A percentile compares a stretch with the other conserved stretches of the same genome.
phyloP scores from a whole-genome alignment of 2,113 vertebrate genomes.

The Orcinus orca region DNA sequence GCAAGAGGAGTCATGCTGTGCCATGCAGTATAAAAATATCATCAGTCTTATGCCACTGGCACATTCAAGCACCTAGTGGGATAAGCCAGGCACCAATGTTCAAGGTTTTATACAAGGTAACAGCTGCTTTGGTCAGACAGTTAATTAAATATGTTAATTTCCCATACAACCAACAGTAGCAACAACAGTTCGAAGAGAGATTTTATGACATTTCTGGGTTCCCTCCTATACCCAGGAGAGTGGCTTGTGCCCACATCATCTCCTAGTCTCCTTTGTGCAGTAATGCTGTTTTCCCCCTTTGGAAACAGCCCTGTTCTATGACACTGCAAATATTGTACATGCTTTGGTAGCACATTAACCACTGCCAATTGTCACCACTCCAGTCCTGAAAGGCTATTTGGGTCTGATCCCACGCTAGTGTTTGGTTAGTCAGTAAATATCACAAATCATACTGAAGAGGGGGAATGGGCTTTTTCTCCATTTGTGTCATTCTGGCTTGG shows the following conservation, averaged over 20 bases:
- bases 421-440: constrained; percentile 78
- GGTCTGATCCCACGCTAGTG: constrained; percentile 66
- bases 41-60: constrained; percentile 85
- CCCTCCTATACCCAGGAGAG: constrained; percentile 77
- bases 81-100: constrained; percentile 78
- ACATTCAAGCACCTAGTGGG: constrained; percentile 80
- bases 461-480: constrained; percentile 61
- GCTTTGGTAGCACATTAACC: constrained; percentile 37
- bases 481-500: constrained; percentile 63
- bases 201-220: constrained; percentile 88
- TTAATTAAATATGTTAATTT: constrained; percentile 91
- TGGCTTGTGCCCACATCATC: constrained; percentile 75
- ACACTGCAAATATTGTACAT: constrained; percentile 69
- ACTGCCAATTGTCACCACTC: constrained; percentile 81
- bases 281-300: constrained; percentile 63
- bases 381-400: constrained; percentile 78
- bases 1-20: constrained; percentile 80
- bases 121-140: constrained; percentile 90
- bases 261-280: constrained; percentile 62
- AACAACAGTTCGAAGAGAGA: constrained; percentile 83
- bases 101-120: constrained; percentile 88
- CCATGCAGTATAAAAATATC: constrained; percentile 77
- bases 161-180: constrained; percentile 85
- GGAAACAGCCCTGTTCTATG: constrained; percentile 68
- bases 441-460: constrained; percentile 67